phyloP scores from a whole-genome alignment of 2,888 invertebrate species.

The Andrena trimmerana region DNA sequence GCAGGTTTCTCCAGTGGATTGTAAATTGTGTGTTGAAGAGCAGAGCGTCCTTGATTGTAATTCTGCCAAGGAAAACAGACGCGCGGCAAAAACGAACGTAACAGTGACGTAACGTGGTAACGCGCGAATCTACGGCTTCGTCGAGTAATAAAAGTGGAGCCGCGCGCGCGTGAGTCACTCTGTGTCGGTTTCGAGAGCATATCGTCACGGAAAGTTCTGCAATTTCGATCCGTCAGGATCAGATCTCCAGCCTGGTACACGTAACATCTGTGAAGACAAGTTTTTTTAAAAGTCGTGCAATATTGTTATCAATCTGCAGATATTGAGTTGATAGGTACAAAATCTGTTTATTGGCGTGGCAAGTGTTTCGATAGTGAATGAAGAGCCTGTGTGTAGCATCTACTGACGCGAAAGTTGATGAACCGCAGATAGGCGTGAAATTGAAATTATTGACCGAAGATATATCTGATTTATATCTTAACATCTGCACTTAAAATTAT shows the following conservation, averaged over 20 bases:
- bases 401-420: neutral
- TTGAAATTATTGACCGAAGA: neutral
- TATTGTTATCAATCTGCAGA: neutral
- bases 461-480: neutral
- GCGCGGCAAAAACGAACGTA: conserved; percentile 43
- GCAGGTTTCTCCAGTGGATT: conserved; percentile 12
- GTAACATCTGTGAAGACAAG: conserved; percentile 1
- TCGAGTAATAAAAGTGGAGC: conserved; percentile 54
- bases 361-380: neutral
- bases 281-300: neutral
- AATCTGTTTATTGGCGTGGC: neutral
- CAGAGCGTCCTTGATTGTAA: conserved; percentile 37
- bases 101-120: conserved; percentile 54
- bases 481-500: too few species aligned
- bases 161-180: conserved; percentile 59
- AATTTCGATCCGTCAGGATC: conserved; percentile 29
- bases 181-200: conserved; percentile 50
- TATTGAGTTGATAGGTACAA: neutral
- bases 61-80: conserved; percentile 21
- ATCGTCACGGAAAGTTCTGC: conserved; percentile 50
- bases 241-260: neutral
- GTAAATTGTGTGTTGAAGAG: conserved; percentile 20
- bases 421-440: neutral
- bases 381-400: neutral
- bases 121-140: conserved; percentile 41